Conservation (phyloP, 2,113 vertebrate genomes). For the Peromyscus polionotus region DNA sequence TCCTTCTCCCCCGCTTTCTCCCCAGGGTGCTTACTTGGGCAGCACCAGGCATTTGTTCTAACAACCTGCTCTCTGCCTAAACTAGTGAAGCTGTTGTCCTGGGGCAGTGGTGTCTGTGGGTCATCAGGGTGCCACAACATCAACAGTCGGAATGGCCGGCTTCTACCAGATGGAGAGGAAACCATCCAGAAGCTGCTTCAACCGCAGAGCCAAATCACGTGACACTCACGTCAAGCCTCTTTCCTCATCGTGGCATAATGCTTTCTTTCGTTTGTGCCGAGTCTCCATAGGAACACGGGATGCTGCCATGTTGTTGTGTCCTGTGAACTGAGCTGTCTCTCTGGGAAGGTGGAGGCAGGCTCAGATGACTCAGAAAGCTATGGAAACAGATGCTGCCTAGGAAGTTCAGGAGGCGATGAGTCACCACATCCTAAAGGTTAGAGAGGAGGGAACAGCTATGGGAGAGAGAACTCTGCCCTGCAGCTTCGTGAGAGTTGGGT, state of each 20-base stretch:
- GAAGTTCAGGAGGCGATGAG: neutral
- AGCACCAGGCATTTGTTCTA: neutral
- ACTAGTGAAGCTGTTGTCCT: neutral
- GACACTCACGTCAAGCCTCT: accelerated
- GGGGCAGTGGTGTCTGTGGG: too few relatives aligned
- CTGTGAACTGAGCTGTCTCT: neutral
- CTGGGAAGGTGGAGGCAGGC: neutral
- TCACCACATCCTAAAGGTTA: too few relatives aligned
- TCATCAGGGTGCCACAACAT: too few relatives aligned
- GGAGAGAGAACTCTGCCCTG: neutral
- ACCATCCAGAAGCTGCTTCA: neutral
- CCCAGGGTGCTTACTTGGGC: neutral
- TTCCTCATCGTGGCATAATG: neutral
- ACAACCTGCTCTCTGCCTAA: neutral
- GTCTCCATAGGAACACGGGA: neutral
- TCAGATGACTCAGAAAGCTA: neutral
- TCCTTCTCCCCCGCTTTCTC: neutral
- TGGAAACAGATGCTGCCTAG: neutral
- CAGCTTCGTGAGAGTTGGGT: accelerated
- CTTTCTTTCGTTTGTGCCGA: neutral
- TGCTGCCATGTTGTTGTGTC: too few relatives aligned
- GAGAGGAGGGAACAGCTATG: too few relatives aligned
- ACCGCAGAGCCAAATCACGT: neutral
- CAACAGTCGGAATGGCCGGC: too few relatives aligned
- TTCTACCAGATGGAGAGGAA: neutral